Conservation (phyloP, 1,140 invertebrate genomes). For the Mizuhopecten yessoensis region DNA sequence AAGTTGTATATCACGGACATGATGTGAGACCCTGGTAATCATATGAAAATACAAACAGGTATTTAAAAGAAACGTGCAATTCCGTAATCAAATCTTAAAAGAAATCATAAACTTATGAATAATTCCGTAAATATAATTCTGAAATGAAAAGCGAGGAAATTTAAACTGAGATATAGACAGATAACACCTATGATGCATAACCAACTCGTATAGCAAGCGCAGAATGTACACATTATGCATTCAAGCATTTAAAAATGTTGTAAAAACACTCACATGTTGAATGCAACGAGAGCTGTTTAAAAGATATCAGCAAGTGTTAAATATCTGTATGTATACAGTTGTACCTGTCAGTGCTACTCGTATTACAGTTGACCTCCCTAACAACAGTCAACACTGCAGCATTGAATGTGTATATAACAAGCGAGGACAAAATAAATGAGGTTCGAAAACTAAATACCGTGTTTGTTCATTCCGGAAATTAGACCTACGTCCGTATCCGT, state of each 20-base stretch:
- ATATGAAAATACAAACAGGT: neutral
- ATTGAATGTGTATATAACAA: neutral
- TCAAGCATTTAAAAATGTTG: neutral
- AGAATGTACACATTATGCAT: neutral
- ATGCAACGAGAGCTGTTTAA: neutral
- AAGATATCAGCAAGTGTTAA: neutral
- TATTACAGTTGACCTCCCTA: neutral
- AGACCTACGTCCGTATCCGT: neutral
- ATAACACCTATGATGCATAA: neutral
- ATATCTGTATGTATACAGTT: neutral
- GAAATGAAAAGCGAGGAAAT: neutral
- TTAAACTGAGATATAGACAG: neutral
- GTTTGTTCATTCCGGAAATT: constrained; percentile 9
- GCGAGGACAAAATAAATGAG: neutral
- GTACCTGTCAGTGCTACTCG: neutral
- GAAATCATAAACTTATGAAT: neutral
- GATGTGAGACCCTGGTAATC: neutral
- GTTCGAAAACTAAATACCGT: neutral
- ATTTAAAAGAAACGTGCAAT: neutral
- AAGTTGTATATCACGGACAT: neutral
- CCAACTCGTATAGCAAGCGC: neutral
- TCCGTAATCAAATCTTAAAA: neutral
- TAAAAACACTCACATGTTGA: neutral
- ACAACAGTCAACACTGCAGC: neutral
- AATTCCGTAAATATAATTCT: neutral